Evolutionary conservation across 2,113 vertebrate genomes (phyloP).

Genomic region (Gulo gulo): DNA sequence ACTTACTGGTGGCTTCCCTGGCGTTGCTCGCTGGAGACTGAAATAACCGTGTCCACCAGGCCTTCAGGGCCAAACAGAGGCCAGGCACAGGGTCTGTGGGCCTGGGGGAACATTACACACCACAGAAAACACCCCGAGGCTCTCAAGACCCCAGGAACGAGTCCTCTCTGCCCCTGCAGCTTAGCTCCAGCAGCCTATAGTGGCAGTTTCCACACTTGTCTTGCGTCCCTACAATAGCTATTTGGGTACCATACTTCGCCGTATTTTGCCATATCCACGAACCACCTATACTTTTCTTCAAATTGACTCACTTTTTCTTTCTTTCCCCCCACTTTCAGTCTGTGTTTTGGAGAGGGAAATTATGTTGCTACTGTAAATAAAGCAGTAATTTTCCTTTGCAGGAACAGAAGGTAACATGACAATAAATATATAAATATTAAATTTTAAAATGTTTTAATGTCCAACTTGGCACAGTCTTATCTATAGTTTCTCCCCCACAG

Average conservation of each 20-base stretch:
- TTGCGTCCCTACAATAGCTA: background rate
- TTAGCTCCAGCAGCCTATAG: background rate
- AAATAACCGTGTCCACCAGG: background rate
- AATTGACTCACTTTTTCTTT: background rate
- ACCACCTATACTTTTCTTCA: background rate
- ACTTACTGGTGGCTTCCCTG: background rate
- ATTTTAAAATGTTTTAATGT: background rate
- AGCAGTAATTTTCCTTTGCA: constrained; percentile 19
- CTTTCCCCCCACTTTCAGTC: background rate
- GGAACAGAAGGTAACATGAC: constrained; percentile 36
- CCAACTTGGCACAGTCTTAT: background rate
- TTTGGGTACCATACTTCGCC: background rate
- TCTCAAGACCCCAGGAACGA: background rate
- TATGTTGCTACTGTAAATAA: background rate
- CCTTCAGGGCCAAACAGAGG: background rate
- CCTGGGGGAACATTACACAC: background rate
- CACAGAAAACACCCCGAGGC: background rate
- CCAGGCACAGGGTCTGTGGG: background rate
- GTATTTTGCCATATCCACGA: background rate
- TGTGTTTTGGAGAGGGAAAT: background rate
- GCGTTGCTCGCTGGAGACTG: background rate
- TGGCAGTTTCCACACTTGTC: background rate
- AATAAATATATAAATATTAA: constrained; percentile 49
- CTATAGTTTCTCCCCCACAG: background rate
- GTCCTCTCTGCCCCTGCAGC: background rate